Evolutionary conservation across 2,113 vertebrate species (phyloP), one percentile per base, ranked within the genome.

Genomic region (Lycocorax pyrrhopterus): DNA sequence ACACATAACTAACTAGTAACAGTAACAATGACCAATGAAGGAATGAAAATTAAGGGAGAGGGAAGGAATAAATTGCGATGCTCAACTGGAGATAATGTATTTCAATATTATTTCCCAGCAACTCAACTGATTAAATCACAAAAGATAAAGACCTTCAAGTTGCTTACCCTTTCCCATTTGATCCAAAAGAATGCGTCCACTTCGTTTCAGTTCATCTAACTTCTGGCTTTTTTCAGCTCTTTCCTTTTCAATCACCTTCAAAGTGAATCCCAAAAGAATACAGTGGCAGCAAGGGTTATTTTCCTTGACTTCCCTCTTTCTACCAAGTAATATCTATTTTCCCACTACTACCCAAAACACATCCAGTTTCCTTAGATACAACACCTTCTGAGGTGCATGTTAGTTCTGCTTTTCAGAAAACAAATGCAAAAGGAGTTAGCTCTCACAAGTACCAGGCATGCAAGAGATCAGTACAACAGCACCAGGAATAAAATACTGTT

Each of bases 91-190:
- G 13, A 49, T 4, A 60, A 13, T 1, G 1, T 51, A 71, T 52
- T 72, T 64, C 39, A 75, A 11, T 25, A 74, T 29, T 39, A 76
- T 66, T 90, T 68, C 41, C 37, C 32, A 92, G 16, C 17, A 88
- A 60, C 8, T 52, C 60, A 71, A 27, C 21, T 37, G 9, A 59
- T 49, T 33, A 87, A 91, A 87, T 44, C 33, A 43, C 29, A 52
- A 39, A 74, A 43, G 10, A 86, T 52, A 67, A 92, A 62, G 84
- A 49, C 1, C 5, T 72, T 30, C 21, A 81, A 43, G 10, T 15
- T 49, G 55, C 75, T 81, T 97, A 99, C 99, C 99, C 98, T 98
- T 99, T 96, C 98, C 98, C 96, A 99, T 96, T 92, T 99, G 98
- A 53, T 98, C 98, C 94, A 98, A 93, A 89, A 99, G 84, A 58